A percentile compares a stretch with the other conserved stretches of the same genome.
These are phyloP conservation scores for Caranx ignobilis DNA, from an alignment of 2,113 vertebrate genomes.

Conservation along the genomic window DNA sequence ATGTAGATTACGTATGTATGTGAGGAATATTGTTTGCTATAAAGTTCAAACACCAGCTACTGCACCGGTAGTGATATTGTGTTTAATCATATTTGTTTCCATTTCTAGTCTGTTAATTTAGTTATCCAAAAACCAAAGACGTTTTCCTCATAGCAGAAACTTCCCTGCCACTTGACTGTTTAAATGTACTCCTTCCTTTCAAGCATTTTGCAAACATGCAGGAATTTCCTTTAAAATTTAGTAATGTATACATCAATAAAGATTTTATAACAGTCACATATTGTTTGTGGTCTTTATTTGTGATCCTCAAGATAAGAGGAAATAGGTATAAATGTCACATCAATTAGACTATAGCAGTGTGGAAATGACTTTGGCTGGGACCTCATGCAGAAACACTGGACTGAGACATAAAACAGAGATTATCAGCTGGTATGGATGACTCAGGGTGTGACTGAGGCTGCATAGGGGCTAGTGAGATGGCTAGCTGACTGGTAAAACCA, in stretches of 20 bases:
- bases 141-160: constrained; percentile 39
- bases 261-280: constrained; percentile 42
- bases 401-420: no score
- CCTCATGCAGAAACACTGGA: no score
- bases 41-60: neutral
- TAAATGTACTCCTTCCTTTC: constrained; percentile 32
- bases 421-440: no score
- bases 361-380: no score
- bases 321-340: neutral
- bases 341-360: neutral
- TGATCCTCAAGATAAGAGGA: neutral
- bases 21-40: neutral
- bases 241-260: constrained; percentile 72
- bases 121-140: constrained; percentile 67
- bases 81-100: constrained; percentile 27
- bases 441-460: no score
- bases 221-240: constrained; percentile 49
- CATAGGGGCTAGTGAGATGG: no score
- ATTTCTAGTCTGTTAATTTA: constrained; percentile 7
- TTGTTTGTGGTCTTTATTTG: constrained; percentile 23
- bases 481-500: no score
- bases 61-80: constrained; percentile 1
- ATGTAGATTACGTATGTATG: neutral
- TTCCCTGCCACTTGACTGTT: constrained; percentile 46
- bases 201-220: constrained; percentile 46